These are phyloP conservation scores for Clunio marinus DNA, from an alignment of 2,888 invertebrate genomes.

Conservation along the genomic window DNA sequence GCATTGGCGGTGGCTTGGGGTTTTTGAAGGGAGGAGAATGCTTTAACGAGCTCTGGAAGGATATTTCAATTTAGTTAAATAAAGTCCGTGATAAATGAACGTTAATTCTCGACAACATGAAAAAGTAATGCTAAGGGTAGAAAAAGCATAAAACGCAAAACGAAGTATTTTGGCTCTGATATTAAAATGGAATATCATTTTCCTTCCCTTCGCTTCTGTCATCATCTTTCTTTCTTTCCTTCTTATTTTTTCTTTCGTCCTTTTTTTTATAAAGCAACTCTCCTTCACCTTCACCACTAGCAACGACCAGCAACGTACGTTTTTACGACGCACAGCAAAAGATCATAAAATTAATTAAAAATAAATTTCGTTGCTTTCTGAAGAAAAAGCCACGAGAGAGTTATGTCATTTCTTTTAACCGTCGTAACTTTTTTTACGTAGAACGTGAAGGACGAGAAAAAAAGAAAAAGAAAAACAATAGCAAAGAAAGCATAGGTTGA, in stretches of 20 bases:
- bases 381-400: slow-evolving; percentile 3
- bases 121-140: not conserved
- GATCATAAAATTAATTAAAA: slow-evolving; percentile 37
- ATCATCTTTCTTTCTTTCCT: not conserved
- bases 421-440: too few species aligned
- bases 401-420: slow-evolving; percentile 1
- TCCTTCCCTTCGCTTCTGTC: not conserved
- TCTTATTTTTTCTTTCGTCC: not conserved
- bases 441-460: too few species aligned
- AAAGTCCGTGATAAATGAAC: slow-evolving; percentile 37
- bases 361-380: slow-evolving; percentile 11
- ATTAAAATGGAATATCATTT: slow-evolving; percentile 14
- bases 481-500: too few species aligned
- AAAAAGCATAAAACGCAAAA: slow-evolving; percentile 8
- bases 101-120: slow-evolving; percentile 28
- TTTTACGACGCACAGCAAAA: not conserved
- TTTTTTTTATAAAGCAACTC: not conserved
- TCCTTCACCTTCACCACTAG: not conserved
- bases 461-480: too few species aligned
- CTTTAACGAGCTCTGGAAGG: slow-evolving; percentile 8
- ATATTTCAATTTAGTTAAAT: slow-evolving; percentile 33
- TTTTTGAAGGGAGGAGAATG: not conserved
- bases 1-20: not conserved
- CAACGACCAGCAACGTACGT: not conserved
- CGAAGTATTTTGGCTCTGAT: not conserved